A percentile compares a stretch with the other conserved stretches of the same genome.
phyloP scores from a whole-genome alignment of 2,888 invertebrate species.

The Smittia aterrima region DNA sequence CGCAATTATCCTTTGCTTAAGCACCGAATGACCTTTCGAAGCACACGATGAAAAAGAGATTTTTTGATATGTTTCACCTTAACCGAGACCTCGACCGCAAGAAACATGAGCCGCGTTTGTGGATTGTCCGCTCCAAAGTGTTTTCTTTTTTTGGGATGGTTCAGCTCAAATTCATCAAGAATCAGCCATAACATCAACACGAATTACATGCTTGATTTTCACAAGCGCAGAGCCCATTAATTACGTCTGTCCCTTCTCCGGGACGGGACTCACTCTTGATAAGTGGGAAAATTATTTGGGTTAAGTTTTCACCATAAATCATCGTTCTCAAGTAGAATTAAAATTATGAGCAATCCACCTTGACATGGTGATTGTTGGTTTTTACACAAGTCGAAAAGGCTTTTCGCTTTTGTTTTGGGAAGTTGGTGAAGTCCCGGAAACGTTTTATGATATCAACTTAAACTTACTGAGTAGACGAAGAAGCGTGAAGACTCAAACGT shows the following conservation, averaged over 20 bases:
- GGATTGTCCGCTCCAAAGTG: too few species aligned
- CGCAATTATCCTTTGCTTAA: constrained; percentile 1
- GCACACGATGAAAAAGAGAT: background rate
- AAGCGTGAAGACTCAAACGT: background rate
- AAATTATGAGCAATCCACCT: background rate
- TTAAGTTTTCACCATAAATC: constrained; percentile 6
- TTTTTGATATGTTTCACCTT: background rate
- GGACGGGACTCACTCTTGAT: background rate
- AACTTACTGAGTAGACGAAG: background rate
- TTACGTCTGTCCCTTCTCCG: background rate
- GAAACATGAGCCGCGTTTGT: background rate
- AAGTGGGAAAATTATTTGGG: background rate
- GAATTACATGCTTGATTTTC: background rate
- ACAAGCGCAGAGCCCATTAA: background rate
- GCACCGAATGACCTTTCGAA: constrained; percentile 4
- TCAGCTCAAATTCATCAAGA: background rate
- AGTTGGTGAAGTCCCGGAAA: background rate
- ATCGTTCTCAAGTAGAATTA: background rate
- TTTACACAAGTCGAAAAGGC: background rate
- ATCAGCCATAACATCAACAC: background rate
- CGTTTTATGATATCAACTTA: background rate
- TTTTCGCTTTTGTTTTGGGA: background rate
- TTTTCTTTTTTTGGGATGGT: background rate
- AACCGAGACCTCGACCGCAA: constrained; percentile 17
- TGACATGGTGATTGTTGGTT: constrained; percentile 5